Evolutionary conservation across 2,797 vertebrate genomes (phyloP).

Genomic region (Falco columbarius): DNA sequence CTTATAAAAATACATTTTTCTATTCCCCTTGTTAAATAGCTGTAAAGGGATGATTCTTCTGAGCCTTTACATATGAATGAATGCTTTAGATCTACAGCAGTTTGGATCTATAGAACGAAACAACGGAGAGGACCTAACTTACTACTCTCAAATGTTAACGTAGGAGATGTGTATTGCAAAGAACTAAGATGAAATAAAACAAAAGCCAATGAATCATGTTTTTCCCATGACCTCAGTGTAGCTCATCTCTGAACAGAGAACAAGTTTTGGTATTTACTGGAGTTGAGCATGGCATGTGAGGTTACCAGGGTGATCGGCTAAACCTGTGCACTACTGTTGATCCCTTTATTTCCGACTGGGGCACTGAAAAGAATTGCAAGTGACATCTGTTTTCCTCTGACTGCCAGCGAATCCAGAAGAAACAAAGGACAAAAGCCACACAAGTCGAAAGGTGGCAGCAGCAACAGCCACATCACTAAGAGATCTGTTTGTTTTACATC

Average conservation of each 20-base stretch:
- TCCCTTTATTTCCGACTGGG: slow-evolving; percentile 1
- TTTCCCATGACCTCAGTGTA: neutral
- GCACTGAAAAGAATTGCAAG: slow-evolving; percentile 6
- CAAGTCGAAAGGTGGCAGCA: neutral
- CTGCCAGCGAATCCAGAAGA: neutral
- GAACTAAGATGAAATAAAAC: neutral
- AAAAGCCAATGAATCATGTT: neutral
- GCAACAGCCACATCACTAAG: neutral
- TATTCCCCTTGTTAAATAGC: neutral
- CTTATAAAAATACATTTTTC: neutral
- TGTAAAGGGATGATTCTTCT: neutral
- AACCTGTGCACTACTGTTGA: neutral
- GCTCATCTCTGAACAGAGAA: neutral
- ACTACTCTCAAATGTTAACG: neutral
- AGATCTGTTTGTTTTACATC: neutral
- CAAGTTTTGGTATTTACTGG: neutral
- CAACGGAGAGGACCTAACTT: neutral
- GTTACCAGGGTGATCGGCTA: slow-evolving; percentile 36
- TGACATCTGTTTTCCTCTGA: neutral
- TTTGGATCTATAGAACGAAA: neutral
- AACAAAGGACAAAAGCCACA: slow-evolving; percentile 43
- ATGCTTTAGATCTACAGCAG: neutral
- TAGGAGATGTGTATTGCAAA: neutral
- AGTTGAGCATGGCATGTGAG: neutral
- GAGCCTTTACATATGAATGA: neutral